phyloP scores from a whole-genome alignment of 2,113 vertebrate species.

The Chlorodrepanis virens region DNA sequence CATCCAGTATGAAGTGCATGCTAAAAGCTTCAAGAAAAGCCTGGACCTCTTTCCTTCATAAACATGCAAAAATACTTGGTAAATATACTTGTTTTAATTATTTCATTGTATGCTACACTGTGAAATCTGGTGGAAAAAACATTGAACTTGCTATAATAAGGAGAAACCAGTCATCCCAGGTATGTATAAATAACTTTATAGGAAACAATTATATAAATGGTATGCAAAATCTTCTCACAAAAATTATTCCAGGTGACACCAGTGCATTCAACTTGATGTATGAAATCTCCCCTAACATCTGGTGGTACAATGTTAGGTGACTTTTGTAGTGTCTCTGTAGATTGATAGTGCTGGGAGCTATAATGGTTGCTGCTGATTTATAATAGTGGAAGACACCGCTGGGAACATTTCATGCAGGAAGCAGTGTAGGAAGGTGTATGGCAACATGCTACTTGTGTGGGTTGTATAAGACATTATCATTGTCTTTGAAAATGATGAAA shows the following conservation, averaged over 20 bases:
- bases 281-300: slow-evolving; percentile 30
- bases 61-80: neutral
- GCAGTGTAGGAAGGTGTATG: slow-evolving; percentile 37
- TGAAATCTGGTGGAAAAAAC: slow-evolving; percentile 84
- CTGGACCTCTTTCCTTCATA: neutral
- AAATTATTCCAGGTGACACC: slow-evolving; percentile 49
- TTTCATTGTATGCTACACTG: slow-evolving; percentile 57
- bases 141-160: slow-evolving; percentile 79
- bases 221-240: neutral
- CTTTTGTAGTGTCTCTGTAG: slow-evolving; percentile 48
- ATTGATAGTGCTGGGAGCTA: slow-evolving; percentile 51
- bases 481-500: slow-evolving; percentile 20
- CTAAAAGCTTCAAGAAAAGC: neutral
- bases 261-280: slow-evolving; percentile 36
- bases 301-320: slow-evolving; percentile 13
- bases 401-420: slow-evolving; percentile 25
- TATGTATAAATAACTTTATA: slow-evolving; percentile 41
- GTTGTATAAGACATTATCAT: neutral
- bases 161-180: slow-evolving; percentile 81
- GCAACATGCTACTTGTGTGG: slow-evolving; percentile 26
- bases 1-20: neutral
- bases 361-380: slow-evolving; percentile 53
- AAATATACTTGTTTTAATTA: neutral
- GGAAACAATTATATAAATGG: neutral
- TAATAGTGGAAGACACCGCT: neutral